Evolutionary conservation across 1,140 invertebrate species (phyloP).

Genomic region (Eumeta japonica): DNA sequence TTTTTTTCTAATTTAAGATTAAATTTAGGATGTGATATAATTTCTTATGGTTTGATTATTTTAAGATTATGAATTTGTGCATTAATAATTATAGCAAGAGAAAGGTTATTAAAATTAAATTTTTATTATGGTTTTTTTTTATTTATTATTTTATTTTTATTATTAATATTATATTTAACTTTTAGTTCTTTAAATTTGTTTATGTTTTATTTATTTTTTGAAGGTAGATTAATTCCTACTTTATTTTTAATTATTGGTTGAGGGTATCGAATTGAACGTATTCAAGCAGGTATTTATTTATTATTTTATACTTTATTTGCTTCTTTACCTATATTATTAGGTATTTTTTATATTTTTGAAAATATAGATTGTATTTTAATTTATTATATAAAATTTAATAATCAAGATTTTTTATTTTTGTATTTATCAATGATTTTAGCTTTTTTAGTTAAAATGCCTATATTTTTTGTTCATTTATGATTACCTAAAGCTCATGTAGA

Average conservation of each 20-base stretch:
- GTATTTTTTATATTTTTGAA: slow-evolving; percentile 55
- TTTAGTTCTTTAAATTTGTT: slow-evolving; percentile 57
- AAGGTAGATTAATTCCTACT: slow-evolving; percentile 58
- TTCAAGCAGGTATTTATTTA: slow-evolving; percentile 62
- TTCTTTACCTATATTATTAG: slow-evolving; percentile 62
- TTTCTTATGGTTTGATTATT: slow-evolving; percentile 46
- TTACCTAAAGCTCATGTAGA: slow-evolving; percentile 74
- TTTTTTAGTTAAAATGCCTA: slow-evolving; percentile 71
- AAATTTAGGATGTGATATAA: slow-evolving; percentile 35
- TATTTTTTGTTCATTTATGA: slow-evolving; percentile 70
- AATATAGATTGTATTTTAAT: slow-evolving; percentile 43
- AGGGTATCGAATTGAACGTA: slow-evolving; percentile 59
- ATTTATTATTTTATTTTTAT: slow-evolving; percentile 45
- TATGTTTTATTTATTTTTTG: slow-evolving; percentile 65
- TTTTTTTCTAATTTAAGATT: slow-evolving; percentile 20
- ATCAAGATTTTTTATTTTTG: slow-evolving; percentile 50
- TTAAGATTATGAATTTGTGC: slow-evolving; percentile 48
- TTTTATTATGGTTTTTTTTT: slow-evolving; percentile 46
- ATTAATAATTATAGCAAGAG: slow-evolving; percentile 49
- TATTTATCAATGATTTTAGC: slow-evolving; percentile 57
- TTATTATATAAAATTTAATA: slow-evolving; percentile 48
- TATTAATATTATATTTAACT: slow-evolving; percentile 52
- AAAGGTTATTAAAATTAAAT: slow-evolving; percentile 30
- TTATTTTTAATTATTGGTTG: slow-evolving; percentile 63
- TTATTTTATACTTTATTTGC: slow-evolving; percentile 64